Base-by-base conservation (phyloP, 2,888 invertebrate genomes). In the Heterodera filipjevi region DNA sequence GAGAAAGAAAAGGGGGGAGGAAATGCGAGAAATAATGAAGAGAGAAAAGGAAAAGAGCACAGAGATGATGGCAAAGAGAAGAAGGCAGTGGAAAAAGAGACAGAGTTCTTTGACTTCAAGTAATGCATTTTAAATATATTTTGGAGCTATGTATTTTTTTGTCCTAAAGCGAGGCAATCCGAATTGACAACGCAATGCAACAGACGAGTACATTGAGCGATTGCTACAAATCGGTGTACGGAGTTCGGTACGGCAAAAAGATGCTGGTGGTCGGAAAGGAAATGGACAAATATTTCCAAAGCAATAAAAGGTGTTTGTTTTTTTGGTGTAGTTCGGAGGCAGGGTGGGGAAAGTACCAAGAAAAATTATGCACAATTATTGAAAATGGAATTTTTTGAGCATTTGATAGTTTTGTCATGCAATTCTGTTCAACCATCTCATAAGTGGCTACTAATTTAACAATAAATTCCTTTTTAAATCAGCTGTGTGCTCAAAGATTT, bases 141-240 rank as follows among this genome's bases (percentile, higher is more conserved):
- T 19, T 5, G 8, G 22, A 27, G 5, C 16, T 12, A 35, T 6
- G n/a, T 32, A 59, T 27, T 35, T 22, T n/a, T 49, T 0, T 30
- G 22, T 33, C 16, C 22, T 59, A 35, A 19, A 78, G 78, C 27
- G 74, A 75, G 39, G 78, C 74, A 16, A n/a, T 78, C n/a, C 72
- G 75, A 3, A 66, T 78, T n/a, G 78, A 78, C 46, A 78, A 78
- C 46, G 78, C 68, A 33, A 66, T 66, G 53, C 75, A 72, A 27
- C 30, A 76, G 22, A 78, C 44, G 27, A 35, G 59, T 16, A 32
- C 64, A 33, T 68, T 78, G 33, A 64, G 64, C 16, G 66, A 49
- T 33, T 74, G 74, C 33, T 74, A 77, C 33, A 30, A 59, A 12
- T 46, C 46, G 30, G 32, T 66, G 10, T 53, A 78, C 49, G 68